Percentiles rank a stretch among this genome's conserved stretches.
Evolutionary conservation across 2,888 invertebrate species (phyloP).

Genomic region (Andricus quercusramuli): DNA sequence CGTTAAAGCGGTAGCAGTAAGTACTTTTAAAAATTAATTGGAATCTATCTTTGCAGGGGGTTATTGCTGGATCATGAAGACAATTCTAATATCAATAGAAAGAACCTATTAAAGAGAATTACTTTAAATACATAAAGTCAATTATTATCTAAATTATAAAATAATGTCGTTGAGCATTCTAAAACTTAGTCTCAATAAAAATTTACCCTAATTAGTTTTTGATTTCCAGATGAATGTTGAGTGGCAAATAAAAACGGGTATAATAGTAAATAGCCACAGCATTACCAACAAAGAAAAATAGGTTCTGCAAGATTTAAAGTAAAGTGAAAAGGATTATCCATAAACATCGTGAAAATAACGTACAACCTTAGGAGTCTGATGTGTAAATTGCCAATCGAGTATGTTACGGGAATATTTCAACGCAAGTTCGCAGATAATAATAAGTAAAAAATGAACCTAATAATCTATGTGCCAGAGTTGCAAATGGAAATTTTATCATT

Average conservation of each 20-base stretch:
- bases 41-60: no score
- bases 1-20: no score
- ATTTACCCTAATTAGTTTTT: neutral
- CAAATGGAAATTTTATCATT: constrained; percentile 23
- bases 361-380: neutral
- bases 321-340: constrained; percentile 10
- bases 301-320: constrained; percentile 15
- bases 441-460: constrained; percentile 18
- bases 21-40: no score
- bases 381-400: neutral
- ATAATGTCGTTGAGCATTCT: no score
- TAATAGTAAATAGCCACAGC: constrained; percentile 30
- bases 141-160: no score
- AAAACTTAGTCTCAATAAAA: neutral
- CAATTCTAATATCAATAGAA: no score
- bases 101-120: no score
- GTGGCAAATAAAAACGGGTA: neutral
- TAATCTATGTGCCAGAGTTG: neutral
- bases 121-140: no score
- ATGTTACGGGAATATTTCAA: constrained; percentile 5
- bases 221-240: constrained; percentile 6
- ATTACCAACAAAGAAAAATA: constrained; percentile 39
- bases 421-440: constrained; percentile 28
- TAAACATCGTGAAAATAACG: constrained; percentile 6
- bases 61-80: no score